Evolutionary conservation across 2,797 vertebrate species (phyloP).

Genomic region (Limosa lapponica): DNA sequence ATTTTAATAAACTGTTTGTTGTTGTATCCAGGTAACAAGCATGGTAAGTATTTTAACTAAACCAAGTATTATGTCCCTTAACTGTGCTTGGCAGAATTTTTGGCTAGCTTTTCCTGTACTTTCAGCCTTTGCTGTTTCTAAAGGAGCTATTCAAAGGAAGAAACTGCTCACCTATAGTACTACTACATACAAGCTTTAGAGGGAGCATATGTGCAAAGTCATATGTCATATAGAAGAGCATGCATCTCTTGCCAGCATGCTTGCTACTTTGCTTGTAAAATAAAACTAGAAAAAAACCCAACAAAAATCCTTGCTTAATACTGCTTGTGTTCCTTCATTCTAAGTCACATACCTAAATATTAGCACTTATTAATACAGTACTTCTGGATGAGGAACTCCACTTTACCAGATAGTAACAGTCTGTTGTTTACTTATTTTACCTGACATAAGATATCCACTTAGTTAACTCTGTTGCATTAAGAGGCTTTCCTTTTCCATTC

Average conservation of each 20-base stretch:
- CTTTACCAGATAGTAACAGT: not conserved
- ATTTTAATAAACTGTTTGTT: slow-evolving; percentile 86
- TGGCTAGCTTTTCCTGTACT: slow-evolving; percentile 80
- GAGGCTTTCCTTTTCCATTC: not conserved
- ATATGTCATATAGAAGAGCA: slow-evolving; percentile 69
- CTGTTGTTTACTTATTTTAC: not conserved
- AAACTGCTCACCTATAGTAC: slow-evolving; percentile 52
- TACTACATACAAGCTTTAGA: slow-evolving; percentile 54
- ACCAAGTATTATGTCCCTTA: slow-evolving; percentile 78
- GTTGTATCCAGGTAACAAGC: slow-evolving; percentile 96
- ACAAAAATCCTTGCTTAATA: slow-evolving; percentile 22
- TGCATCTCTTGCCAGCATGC: slow-evolving; percentile 87
- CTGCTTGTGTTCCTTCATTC: slow-evolving; percentile 70
- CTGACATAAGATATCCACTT: not conserved
- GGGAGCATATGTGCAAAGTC: slow-evolving; percentile 56
- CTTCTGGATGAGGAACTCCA: not conserved
- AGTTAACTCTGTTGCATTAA: slow-evolving; percentile 4
- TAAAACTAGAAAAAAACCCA: not conserved
- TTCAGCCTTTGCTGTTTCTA: slow-evolving; percentile 80
- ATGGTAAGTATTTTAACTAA: slow-evolving; percentile 94
- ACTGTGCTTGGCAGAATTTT: slow-evolving; percentile 81
- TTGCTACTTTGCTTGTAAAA: slow-evolving; percentile 73
- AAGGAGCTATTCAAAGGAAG: slow-evolving; percentile 73
- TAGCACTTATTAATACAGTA: slow-evolving; percentile 17
- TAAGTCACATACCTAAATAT: not conserved